Evolutionary conservation across 2,888 invertebrate genomes (phyloP).

Genomic region (Rutpela maculata): DNA sequence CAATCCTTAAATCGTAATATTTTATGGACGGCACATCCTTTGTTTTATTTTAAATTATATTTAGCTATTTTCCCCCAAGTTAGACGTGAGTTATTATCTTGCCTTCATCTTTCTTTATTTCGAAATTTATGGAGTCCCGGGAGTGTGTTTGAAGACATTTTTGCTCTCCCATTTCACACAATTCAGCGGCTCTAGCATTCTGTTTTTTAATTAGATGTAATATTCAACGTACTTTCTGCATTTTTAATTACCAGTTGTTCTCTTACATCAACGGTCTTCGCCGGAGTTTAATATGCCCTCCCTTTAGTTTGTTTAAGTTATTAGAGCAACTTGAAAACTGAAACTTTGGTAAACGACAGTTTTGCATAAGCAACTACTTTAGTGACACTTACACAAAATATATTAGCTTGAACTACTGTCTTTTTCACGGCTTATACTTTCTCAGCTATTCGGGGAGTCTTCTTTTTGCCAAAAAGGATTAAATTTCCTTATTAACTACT

Average conservation of each 20-base stretch:
- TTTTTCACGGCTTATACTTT: slow-evolving; percentile 50
- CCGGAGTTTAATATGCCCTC: slow-evolving; percentile 46
- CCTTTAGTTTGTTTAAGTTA: slow-evolving; percentile 59
- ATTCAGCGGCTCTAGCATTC: slow-evolving; percentile 54
- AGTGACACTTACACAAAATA: slow-evolving; percentile 60
- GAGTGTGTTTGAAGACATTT: slow-evolving; percentile 66
- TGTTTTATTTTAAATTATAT: slow-evolving; percentile 66
- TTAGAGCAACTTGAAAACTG: slow-evolving; percentile 62
- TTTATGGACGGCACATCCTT: slow-evolving; percentile 61
- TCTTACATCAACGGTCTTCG: slow-evolving; percentile 41
- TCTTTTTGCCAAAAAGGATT: slow-evolving; percentile 32
- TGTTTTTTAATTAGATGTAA: slow-evolving; percentile 67
- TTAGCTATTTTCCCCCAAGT: slow-evolving; percentile 62
- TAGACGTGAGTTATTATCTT: slow-evolving; percentile 65
- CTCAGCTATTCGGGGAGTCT: slow-evolving; percentile 36
- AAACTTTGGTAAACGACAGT: slow-evolving; percentile 64
- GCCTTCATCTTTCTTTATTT: slow-evolving; percentile 61
- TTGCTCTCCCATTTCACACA: slow-evolving; percentile 63
- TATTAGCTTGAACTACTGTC: slow-evolving; percentile 54
- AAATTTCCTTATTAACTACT: slow-evolving; percentile 41
- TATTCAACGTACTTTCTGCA: slow-evolving; percentile 64
- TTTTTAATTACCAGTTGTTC: slow-evolving; percentile 62
- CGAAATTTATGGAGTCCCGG: slow-evolving; percentile 64
- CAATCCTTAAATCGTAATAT: slow-evolving; percentile 59
- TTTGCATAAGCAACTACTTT: slow-evolving; percentile 66